Conservation (phyloP, 2,113 vertebrate species). For the Ammospiza caudacuta region DNA sequence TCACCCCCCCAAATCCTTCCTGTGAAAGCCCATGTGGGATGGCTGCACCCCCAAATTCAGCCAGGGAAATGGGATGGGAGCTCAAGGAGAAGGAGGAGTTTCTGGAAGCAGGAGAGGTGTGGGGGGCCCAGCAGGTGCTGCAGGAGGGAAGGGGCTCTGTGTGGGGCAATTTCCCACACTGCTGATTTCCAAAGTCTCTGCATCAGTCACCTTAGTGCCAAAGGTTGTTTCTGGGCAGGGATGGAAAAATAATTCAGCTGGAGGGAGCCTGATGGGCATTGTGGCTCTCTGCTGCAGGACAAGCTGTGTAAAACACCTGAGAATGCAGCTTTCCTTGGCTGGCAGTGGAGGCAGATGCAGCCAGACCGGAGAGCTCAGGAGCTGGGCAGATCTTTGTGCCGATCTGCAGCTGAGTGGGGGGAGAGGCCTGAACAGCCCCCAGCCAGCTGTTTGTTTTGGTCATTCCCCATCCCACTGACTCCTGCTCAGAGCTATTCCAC, state of each 20-base stretch:
- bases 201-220: not conserved
- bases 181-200: not conserved
- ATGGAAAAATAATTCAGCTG: not conserved
- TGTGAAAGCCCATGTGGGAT: not conserved
- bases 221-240: not conserved
- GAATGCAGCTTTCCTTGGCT: fast-evolving
- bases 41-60: not conserved
- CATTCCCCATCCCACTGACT: not conserved
- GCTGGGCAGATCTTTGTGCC: not conserved
- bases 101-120: not conserved
- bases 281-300: not conserved
- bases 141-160: not conserved
- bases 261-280: not conserved
- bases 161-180: not conserved
- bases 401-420: not conserved
- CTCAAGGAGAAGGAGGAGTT: not conserved
- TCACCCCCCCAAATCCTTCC: not conserved
- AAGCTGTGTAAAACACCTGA: not conserved
- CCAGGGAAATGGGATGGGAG: not conserved
- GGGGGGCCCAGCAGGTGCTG: not conserved
- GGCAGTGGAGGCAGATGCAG: not conserved
- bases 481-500: not conserved
- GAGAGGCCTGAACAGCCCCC: not conserved
- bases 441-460: not conserved
- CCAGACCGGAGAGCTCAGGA: fast-evolving